Evolutionary conservation across 2,888 invertebrate genomes (phyloP).

Genomic region (Microdon myrmicae): DNA sequence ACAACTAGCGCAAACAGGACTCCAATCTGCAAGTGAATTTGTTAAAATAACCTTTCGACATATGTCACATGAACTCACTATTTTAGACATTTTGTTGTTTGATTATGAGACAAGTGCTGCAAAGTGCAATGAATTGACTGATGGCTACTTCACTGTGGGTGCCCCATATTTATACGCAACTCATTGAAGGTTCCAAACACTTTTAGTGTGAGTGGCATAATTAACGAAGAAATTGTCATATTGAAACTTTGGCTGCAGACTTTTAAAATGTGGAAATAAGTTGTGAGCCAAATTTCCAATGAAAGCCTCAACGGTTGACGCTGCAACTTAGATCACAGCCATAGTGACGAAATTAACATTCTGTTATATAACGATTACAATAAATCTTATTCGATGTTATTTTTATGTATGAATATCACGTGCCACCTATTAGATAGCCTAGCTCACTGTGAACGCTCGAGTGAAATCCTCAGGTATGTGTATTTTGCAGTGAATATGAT

Average conservation of each 20-base stretch:
- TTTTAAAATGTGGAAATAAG: background rate
- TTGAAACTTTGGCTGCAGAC: background rate
- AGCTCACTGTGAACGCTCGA: too few species aligned
- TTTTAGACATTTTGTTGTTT: constrained; percentile 24
- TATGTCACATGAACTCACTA: constrained; percentile 22
- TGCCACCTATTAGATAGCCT: too few species aligned
- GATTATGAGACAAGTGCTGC: background rate
- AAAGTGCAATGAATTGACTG: constrained; percentile 2
- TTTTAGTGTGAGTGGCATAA: constrained; percentile 4
- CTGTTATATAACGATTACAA: too few species aligned
- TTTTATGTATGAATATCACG: too few species aligned
- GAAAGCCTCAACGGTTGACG: too few species aligned
- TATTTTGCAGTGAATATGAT: too few species aligned
- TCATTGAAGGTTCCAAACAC: background rate
- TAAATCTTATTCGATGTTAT: too few species aligned
- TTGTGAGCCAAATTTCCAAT: too few species aligned
- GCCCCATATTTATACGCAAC: constrained; percentile 3
- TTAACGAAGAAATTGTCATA: background rate
- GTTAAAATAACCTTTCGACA: too few species aligned
- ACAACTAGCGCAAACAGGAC: constrained; percentile 38
- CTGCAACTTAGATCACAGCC: too few species aligned
- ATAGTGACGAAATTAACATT: too few species aligned
- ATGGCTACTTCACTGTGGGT: background rate
- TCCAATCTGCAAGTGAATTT: constrained; percentile 20
- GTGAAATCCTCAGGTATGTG: too few species aligned